These are phyloP conservation scores for Eueides isabella DNA, from an alignment of 1,140 invertebrate genomes.

Conservation along the genomic window DNA sequence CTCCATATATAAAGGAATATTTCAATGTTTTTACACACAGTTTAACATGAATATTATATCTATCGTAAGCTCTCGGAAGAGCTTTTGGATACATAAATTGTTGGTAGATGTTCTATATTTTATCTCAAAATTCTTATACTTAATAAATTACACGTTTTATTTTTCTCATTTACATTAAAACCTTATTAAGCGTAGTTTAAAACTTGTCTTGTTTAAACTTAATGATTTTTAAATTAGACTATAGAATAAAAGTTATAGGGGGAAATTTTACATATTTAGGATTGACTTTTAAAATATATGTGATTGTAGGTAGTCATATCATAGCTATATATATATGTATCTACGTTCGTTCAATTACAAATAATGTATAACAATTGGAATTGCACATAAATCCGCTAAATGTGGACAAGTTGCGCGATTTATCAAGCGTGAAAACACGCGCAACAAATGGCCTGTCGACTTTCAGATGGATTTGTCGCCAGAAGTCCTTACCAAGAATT, in stretches of 20 bases:
- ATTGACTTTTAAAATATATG: constrained; percentile 22
- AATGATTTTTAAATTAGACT: constrained; percentile 55
- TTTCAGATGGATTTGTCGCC: constrained; percentile 78
- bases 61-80: constrained; percentile 46
- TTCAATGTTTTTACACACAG: constrained; percentile 58
- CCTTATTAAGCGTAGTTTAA: background rate
- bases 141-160: background rate
- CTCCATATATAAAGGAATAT: constrained; percentile 48
- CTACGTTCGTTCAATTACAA: constrained; percentile 39
- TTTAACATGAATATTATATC: constrained; percentile 64
- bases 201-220: background rate
- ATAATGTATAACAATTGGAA: constrained; percentile 53
- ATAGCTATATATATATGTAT: background rate
- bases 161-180: background rate
- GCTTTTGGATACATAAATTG: constrained; percentile 53
- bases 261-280: constrained; percentile 28
- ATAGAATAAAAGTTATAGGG: constrained; percentile 51
- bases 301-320: background rate
- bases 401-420: constrained; percentile 56
- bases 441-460: constrained; percentile 77
- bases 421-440: constrained; percentile 75
- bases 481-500: constrained; percentile 50
- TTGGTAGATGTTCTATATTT: constrained; percentile 30
- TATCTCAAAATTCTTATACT: background rate
- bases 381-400: constrained; percentile 68